phyloP scores from a whole-genome alignment of 2,113 vertebrate species.

The Monarcha castaneiventris region DNA sequence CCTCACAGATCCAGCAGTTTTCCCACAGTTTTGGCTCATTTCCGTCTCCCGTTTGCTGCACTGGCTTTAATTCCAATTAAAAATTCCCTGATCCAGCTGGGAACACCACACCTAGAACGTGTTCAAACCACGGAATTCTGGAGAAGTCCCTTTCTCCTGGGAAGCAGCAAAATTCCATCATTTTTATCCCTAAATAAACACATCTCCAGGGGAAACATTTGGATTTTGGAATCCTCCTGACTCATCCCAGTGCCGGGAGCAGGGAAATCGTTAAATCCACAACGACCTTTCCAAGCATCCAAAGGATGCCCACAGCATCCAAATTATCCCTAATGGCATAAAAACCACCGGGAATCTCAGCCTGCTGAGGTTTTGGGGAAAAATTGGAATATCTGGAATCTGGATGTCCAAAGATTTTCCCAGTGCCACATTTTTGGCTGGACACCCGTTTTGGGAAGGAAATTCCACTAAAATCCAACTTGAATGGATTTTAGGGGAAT shows the following conservation, averaged over 20 bases:
- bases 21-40: fast-evolving
- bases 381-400: not conserved
- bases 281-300: not conserved
- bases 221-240: not conserved
- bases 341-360: not conserved
- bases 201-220: not conserved
- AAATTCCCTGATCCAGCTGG: not conserved
- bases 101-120: not conserved
- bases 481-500: not conserved
- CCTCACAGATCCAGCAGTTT: not conserved
- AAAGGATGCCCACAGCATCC: not conserved
- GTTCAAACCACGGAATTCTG: not conserved
- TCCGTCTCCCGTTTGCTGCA: fast-evolving
- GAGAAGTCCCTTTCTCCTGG: not conserved
- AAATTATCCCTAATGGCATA: not conserved
- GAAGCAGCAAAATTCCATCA: not conserved
- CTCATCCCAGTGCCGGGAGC: not conserved
- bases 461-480: not conserved
- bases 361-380: fast-evolving
- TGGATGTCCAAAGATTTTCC: not conserved
- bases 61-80: not conserved
- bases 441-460: not conserved
- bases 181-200: not conserved
- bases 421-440: not conserved
- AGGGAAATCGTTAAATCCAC: not conserved